Base-by-base conservation (phyloP, 2,888 invertebrate species). In the Lysandra coridon region DNA sequence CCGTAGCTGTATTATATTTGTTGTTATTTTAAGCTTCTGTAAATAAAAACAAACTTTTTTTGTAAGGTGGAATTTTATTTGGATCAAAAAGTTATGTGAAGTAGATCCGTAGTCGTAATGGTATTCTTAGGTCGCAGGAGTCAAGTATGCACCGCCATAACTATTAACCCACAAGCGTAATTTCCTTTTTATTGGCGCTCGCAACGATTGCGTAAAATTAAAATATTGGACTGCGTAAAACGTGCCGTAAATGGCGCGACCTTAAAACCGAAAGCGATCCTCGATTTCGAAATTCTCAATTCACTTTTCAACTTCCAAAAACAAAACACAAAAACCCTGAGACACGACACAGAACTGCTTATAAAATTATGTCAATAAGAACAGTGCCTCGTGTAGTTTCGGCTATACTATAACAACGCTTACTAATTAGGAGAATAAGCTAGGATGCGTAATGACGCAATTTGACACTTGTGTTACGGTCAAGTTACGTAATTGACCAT, bases 1-100 rank as follows among this genome's bases (percentile, higher is more conserved):
- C 88, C 87, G 87, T 87, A 91, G 88, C 89, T 92, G 91, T 93
- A 92, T 91, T 92, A 88, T 89, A 89, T 88, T 86, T 88, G 87
- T 90, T 91, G 89, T 91, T 92, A 90, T 90, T 91, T 84, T 94
- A 94, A 92, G 91, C 92, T 93, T 94, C 93, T 95, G 95, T 95
- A 95, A 95, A 95, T 95, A 94, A 93, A 93, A 89, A 85, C 82
- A 79, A 76, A 53, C 76, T 76, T 37, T 75, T 81, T 81, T 78
- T 78, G 64, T 76, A 78, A 57, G 12, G 73, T 78, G 64, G 33
- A 23, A 37, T 76, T 76, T 76, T 76, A 76, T 76, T 62, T 60
- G 73, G 74, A 78, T 64, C 80, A 5, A 64, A 64, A 64, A 10
- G 30, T 69, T 33, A 3, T 37, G 33, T 69, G 4, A 69, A 69